Evolutionary conservation across 30 jellyfish, hydroid and myxozoan genomes (phyloP).

Genomic region (Cassiopea andromeda): DNA sequence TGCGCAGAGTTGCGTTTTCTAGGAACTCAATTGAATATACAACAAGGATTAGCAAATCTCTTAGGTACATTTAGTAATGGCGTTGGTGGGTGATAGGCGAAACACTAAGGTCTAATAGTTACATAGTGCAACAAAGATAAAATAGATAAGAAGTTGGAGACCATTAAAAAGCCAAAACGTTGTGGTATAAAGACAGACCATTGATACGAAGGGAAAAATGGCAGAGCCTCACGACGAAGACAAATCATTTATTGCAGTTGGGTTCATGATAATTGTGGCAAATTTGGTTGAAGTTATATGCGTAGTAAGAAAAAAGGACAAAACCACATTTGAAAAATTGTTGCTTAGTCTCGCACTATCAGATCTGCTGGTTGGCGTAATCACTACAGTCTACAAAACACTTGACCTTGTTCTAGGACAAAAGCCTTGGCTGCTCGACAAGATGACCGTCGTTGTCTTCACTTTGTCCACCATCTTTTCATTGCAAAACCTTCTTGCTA

Average conservation of each 20-base stretch:
- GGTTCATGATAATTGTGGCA: neutral
- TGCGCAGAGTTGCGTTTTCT: no score
- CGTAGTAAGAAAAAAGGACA: neutral
- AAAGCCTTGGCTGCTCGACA: neutral
- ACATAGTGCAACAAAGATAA: no score
- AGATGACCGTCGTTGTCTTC: neutral
- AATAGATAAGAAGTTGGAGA: no score
- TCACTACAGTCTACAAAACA: neutral
- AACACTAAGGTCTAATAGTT: no score
- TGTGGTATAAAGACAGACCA: neutral
- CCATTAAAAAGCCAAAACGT: neutral
- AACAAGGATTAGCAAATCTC: no score
- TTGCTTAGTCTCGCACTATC: slow-evolving; percentile 31
- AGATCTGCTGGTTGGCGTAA: neutral
- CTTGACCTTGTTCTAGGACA: neutral
- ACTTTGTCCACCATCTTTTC: neutral
- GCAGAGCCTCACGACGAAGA: neutral
- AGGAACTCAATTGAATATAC: no score
- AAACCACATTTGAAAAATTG: slow-evolving; percentile 5
- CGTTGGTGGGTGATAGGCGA: no score
- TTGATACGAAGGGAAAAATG: neutral
- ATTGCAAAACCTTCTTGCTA: neutral
- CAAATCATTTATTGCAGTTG: neutral
- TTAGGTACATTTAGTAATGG: no score
- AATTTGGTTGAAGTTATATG: slow-evolving; percentile 10